These are phyloP conservation scores for Apodemia mormo DNA, from an alignment of 2,888 invertebrate genomes.

Conservation along the genomic window DNA sequence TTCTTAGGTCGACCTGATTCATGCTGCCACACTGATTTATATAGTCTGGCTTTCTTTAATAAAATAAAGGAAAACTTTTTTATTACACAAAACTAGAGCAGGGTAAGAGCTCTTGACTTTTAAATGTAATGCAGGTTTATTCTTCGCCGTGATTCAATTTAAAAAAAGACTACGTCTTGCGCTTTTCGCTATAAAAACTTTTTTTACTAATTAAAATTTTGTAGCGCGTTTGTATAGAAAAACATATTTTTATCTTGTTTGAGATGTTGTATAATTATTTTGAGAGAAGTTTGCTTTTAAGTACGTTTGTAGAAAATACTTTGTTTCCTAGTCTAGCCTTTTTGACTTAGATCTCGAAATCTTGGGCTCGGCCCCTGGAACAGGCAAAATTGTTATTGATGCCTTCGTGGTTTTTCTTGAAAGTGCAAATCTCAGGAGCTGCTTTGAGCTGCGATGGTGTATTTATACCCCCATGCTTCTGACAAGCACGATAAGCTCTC, in stretches of 20 bases:
- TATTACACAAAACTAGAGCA: constrained; percentile 11
- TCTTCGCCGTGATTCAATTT: constrained; percentile 15
- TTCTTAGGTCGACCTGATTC: constrained; percentile 7
- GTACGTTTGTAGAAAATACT: too few relatives aligned
- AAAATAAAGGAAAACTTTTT: constrained; percentile 17
- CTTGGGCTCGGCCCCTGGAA: too few relatives aligned
- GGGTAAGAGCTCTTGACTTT: constrained; percentile 15
- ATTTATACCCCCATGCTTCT: too few relatives aligned
- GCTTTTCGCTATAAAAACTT: constrained; percentile 10
- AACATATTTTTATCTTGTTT: neutral
- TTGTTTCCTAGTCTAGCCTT: too few relatives aligned
- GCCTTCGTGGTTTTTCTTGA: too few relatives aligned
- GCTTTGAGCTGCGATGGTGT: too few relatives aligned
- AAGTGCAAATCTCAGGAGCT: too few relatives aligned
- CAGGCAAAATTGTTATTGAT: too few relatives aligned
- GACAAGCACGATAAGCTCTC: too few relatives aligned
- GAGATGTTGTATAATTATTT: too few relatives aligned
- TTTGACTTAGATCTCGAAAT: too few relatives aligned
- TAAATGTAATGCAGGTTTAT: constrained; percentile 18
- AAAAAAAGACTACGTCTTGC: constrained; percentile 8
- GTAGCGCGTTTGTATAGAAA: constrained; percentile 5
- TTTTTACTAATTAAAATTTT: constrained; percentile 15
- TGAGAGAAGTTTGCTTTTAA: too few relatives aligned
- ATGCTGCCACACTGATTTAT: constrained; percentile 13
- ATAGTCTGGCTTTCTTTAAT: constrained; percentile 14